Conservation (phyloP, 2,113 vertebrate species). For the Hyla sarda region DNA sequence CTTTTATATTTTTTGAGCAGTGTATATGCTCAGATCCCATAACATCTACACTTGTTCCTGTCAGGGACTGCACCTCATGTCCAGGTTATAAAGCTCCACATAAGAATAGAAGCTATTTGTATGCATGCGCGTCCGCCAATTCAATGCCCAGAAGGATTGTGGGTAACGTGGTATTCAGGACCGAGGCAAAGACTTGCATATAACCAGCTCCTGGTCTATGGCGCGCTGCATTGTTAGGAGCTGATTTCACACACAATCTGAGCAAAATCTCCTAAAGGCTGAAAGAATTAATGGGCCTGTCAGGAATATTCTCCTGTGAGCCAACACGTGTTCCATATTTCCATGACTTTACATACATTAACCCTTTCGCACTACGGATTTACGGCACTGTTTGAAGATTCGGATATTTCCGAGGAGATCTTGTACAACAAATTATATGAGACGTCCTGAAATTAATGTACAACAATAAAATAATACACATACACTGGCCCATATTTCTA, state of each 20-base stretch:
- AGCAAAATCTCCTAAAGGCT: slow-evolving; percentile 55
- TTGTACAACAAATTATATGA: not conserved
- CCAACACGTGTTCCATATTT: slow-evolving; percentile 55
- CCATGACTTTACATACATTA: slow-evolving; percentile 48
- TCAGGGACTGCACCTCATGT: not conserved
- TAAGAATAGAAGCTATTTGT: not conserved
- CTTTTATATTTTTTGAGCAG: too few species aligned
- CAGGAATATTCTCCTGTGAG: slow-evolving; percentile 57
- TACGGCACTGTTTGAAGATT: not conserved
- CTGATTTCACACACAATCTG: slow-evolving; percentile 51
- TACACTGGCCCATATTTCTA: not conserved
- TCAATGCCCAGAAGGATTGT: slow-evolving; percentile 27
- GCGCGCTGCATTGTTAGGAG: slow-evolving; percentile 44
- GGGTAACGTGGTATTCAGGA: slow-evolving; percentile 12
- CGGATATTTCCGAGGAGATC: not conserved
- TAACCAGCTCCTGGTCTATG: not conserved
- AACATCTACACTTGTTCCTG: not conserved
- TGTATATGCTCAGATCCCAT: not conserved
- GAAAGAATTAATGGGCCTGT: slow-evolving; percentile 59
- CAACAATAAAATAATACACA: not conserved
- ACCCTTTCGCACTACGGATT: slow-evolving; percentile 11
- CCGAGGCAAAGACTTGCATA: slow-evolving; percentile 10
- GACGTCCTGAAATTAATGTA: not conserved
- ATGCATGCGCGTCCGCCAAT: not conserved
- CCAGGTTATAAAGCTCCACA: not conserved